phyloP scores from a whole-genome alignment of 1,140 invertebrate genomes.

The Scaptomyza pallida region DNA sequence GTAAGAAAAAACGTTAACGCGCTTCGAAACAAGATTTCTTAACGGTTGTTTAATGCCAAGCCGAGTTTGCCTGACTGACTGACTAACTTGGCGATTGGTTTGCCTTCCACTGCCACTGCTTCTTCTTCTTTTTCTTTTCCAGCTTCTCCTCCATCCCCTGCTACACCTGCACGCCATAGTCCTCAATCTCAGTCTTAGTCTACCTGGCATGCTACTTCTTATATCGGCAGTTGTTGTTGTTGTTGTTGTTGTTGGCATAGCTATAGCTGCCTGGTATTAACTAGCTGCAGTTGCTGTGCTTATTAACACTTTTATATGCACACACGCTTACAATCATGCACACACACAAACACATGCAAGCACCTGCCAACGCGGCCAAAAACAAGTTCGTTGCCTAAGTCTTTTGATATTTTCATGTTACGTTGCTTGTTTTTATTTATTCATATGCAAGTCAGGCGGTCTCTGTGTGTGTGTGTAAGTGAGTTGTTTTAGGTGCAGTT shows the following conservation, averaged over 20 bases:
- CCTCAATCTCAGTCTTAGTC: slow-evolving; percentile 24
- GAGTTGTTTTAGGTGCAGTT: slow-evolving; percentile 50
- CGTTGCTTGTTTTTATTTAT: slow-evolving; percentile 40
- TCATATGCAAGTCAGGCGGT: slow-evolving; percentile 48
- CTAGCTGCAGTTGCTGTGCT: slow-evolving; percentile 71
- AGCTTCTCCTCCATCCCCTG: background rate
- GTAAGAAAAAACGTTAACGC: slow-evolving; percentile 36
- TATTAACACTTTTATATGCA: slow-evolving; percentile 71
- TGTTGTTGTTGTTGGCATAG: slow-evolving; percentile 42
- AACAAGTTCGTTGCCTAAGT: slow-evolving; percentile 81
- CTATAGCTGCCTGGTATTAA: slow-evolving; percentile 58
- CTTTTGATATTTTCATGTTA: slow-evolving; percentile 74
- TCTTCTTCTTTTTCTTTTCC: background rate
- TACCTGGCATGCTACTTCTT: slow-evolving; percentile 38
- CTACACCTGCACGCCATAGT: background rate
- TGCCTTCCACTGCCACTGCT: slow-evolving; percentile 4
- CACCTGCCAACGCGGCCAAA: slow-evolving; percentile 42
- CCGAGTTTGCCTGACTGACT: slow-evolving; percentile 56
- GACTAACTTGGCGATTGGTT: slow-evolving; percentile 55
- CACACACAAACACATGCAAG: slow-evolving; percentile 13
- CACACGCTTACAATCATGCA: slow-evolving; percentile 29
- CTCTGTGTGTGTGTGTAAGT: slow-evolving; percentile 31
- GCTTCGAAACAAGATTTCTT: slow-evolving; percentile 74
- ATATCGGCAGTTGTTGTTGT: background rate
- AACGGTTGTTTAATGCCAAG: slow-evolving; percentile 69